Base-by-base conservation (phyloP, 2,797 vertebrate genomes). In the Falco biarmicus region DNA sequence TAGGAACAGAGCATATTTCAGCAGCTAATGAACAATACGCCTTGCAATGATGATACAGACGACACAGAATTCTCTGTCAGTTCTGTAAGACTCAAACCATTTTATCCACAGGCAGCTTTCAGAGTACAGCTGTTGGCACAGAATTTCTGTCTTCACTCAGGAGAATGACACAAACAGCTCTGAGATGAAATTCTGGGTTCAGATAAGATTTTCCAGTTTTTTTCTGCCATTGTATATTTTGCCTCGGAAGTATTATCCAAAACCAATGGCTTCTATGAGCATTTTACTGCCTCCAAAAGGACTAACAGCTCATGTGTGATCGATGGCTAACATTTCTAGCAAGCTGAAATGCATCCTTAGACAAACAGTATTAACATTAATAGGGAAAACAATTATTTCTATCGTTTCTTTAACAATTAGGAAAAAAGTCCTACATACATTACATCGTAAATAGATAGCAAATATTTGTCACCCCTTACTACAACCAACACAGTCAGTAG, bases 401-500 rank as follows among this genome's bases (percentile, higher is more conserved):
- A 9, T 15, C 45, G 5, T 41, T 95, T 47, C 26, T 84, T 76
- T 47, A 50, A 17, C 26, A 31, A 51, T 47, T 70, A 73, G 69
- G n/a, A 77, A 57, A 7, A 17, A 51, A 70, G 15, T 41, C 29
- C 12, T 32, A 76, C 3, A 3, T 20, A 32, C 1, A 4, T 5
- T 31, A 47, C 6, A 31, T 7, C 53, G 18, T 43, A 48, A 91
- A 65, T 0, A 56, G n/a, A 66, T 5, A 77, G 25, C 14, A 87
- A 56, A 17, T 8, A 54, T 56, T 63, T 83, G n/a, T 21, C 18
- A 51, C 51, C 11, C 15, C 24, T 85, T 60, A 39, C 9, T 61
- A n/a, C 21, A 60, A 64, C 7, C 25, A 78, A 24, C 11, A 45
- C 0, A 32, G 10, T 34, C 47, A 79, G 15, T 0, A 43, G n/a